Percentiles rank a stretch among this genome's conserved stretches.
Conservation (phyloP, 2,888 invertebrate genomes). For the Drosophila silvestris region DNA sequence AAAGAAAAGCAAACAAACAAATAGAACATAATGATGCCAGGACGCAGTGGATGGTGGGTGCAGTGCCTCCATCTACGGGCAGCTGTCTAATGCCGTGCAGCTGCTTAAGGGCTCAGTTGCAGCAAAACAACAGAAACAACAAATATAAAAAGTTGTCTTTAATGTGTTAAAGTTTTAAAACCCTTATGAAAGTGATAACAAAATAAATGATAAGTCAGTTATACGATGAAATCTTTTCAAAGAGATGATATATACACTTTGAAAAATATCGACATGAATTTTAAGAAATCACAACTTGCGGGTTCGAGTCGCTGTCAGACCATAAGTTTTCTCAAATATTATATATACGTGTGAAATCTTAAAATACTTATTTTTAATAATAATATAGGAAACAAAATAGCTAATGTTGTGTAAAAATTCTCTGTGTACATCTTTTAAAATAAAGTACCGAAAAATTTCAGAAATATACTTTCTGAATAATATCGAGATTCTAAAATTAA, state of each 20-base stretch:
- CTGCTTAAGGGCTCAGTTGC: constrained; percentile 44
- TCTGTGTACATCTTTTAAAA: background rate
- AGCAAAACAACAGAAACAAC: constrained; percentile 17
- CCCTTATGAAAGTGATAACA: background rate
- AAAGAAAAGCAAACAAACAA: constrained; percentile 62
- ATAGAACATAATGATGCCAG: constrained; percentile 64
- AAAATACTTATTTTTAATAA: background rate
- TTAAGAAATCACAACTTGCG: background rate
- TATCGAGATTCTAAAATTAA: background rate
- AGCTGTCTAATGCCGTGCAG: constrained; percentile 31
- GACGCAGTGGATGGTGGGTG: constrained; percentile 34
- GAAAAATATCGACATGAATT: background rate
- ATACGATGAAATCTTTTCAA: background rate
- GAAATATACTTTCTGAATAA: background rate
- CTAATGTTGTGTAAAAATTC: background rate
- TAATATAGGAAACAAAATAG: background rate
- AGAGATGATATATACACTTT: background rate
- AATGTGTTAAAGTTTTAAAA: background rate
- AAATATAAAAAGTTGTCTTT: background rate
- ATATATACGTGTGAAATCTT: no score
- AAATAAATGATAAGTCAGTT: background rate
- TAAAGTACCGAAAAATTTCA: background rate
- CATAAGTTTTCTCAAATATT: no score
- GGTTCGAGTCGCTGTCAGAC: background rate
- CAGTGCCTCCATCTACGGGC: constrained; percentile 19